These are phyloP conservation scores for Tragopan temminckii DNA, from an alignment of 2,797 vertebrate genomes.

Conservation along the genomic window DNA sequence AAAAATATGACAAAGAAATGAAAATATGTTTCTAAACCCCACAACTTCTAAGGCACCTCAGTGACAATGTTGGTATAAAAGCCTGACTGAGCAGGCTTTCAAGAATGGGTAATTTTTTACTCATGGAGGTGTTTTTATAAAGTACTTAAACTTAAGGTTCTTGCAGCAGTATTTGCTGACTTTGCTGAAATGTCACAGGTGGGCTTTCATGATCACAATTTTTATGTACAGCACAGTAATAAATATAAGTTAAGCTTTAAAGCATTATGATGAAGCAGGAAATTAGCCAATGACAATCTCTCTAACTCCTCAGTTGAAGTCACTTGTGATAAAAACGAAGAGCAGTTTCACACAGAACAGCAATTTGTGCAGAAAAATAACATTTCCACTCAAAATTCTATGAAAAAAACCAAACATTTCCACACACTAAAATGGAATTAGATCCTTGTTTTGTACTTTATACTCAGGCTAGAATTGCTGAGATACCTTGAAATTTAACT, in stretches of 20 bases:
- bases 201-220: not conserved
- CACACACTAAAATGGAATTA: too few relatives aligned
- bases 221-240: not conserved
- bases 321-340: not conserved
- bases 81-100: slow-evolving; percentile 8
- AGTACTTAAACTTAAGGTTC: not conserved
- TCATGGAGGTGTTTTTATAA: slow-evolving; percentile 44
- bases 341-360: not conserved
- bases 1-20: slow-evolving; percentile 38
- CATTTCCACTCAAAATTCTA: not conserved
- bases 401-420: not conserved
- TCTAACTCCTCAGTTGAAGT: not conserved
- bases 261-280: not conserved
- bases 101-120: slow-evolving; percentile 3
- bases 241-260: slow-evolving; percentile 29
- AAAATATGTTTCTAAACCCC: slow-evolving; percentile 23
- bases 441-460: too few relatives aligned
- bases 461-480: not conserved
- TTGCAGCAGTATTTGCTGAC: slow-evolving; percentile 42
- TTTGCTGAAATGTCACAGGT: slow-evolving; percentile 9
- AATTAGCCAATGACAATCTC: not conserved
- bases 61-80: not conserved
- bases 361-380: not conserved
- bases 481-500: not conserved
- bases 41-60: slow-evolving; percentile 1